Conservation (phyloP, 2,113 vertebrate species). For the Megaleporinus macrocephalus region DNA sequence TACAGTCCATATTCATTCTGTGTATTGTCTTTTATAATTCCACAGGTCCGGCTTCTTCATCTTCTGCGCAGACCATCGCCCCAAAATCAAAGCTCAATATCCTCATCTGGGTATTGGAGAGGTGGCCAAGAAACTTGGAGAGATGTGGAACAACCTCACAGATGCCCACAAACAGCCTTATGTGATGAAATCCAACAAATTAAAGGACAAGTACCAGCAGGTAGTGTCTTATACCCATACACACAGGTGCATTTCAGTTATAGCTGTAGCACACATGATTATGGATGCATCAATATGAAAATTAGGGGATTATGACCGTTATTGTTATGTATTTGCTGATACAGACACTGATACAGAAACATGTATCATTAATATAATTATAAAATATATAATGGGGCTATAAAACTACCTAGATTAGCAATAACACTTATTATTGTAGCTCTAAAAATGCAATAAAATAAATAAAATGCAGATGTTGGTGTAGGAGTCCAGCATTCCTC, state of each 20-base stretch:
- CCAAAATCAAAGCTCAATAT: constrained; percentile 87
- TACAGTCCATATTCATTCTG: accelerated
- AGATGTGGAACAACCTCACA: constrained; percentile 88
- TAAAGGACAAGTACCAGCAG: constrained; percentile 92
- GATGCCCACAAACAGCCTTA: constrained; percentile 86
- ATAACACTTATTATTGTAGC: too few relatives aligned
- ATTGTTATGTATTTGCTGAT: too few relatives aligned
- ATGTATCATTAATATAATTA: too few relatives aligned
- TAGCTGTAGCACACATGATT: neutral
- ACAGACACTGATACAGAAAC: too few relatives aligned
- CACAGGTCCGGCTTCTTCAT: constrained; percentile 88
- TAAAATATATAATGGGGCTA: too few relatives aligned
- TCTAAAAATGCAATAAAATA: too few relatives aligned
- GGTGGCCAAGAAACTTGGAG: constrained; percentile 86
- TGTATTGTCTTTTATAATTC: constrained; percentile 28
- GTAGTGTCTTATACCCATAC: constrained; percentile 41
- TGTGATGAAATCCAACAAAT: constrained; percentile 85
- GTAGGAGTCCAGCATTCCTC: too few relatives aligned
- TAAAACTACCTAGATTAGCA: too few relatives aligned
- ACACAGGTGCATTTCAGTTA: neutral
- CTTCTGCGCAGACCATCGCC: constrained; percentile 88
- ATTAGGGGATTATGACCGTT: too few relatives aligned
- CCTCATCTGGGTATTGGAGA: constrained; percentile 86
- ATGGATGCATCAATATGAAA: neutral
- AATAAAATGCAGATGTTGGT: too few relatives aligned